These are phyloP conservation scores for Metallyticus violacea DNA, from an alignment of 2,888 invertebrate genomes.

Conservation along the genomic window DNA sequence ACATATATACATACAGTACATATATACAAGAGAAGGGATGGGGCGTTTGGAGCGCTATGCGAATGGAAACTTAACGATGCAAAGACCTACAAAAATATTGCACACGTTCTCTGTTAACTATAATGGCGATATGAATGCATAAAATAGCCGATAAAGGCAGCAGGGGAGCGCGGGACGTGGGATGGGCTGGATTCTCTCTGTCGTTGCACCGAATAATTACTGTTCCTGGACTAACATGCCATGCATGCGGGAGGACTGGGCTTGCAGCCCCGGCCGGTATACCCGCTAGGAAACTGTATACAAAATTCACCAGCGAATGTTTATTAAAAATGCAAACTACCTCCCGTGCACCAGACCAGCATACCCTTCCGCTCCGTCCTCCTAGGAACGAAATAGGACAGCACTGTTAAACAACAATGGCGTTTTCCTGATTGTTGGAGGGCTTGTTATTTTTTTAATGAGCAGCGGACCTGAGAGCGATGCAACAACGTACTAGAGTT, in stretches of 20 bases:
- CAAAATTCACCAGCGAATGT: background rate
- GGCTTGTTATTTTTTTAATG: background rate
- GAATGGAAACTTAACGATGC: constrained; percentile 14
- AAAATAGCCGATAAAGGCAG: constrained; percentile 1
- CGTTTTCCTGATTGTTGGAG: background rate
- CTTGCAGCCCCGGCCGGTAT: background rate
- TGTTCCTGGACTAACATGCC: background rate
- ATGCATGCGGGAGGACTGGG: background rate
- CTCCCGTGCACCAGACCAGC: too few species aligned
- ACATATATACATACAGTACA: background rate
- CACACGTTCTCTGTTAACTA: background rate
- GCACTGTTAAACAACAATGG: background rate
- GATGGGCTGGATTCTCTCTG: background rate
- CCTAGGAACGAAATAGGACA: background rate
- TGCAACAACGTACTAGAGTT: too few species aligned
- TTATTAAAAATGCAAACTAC: background rate
- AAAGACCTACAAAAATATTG: background rate
- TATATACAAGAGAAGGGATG: background rate
- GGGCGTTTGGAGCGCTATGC: background rate
- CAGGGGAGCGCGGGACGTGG: background rate
- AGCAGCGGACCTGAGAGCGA: background rate
- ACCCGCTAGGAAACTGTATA: background rate
- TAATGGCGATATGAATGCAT: constrained; percentile 9
- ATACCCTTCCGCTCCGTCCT: background rate
- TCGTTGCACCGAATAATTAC: background rate